Evolutionary conservation across 2,113 vertebrate species (phyloP), one percentile per base, ranked within the genome.

Genomic region (Mobula hypostoma): DNA sequence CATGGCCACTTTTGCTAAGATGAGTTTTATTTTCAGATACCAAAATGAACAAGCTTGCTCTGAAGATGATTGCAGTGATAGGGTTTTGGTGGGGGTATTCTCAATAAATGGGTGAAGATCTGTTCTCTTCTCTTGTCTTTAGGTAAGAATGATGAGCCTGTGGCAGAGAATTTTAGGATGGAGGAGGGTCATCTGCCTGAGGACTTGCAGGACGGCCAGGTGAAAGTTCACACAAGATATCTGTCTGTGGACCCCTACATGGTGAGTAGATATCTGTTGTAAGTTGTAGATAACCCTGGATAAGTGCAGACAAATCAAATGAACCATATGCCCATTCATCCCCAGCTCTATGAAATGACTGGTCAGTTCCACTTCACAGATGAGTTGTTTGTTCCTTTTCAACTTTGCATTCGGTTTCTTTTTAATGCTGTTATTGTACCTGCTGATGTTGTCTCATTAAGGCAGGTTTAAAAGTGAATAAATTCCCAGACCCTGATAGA

Each of bases 171-270:
- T 95, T 99, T 99, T 95, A 96, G 95, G 9, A 85, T 98, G 80
- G 98, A 99, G 94, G 96, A 98, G 94, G 95, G 94, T n/a, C 96
- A 82, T 68, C 95, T 99, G 92, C 66, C 95, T 27, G 95, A 96
- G 88, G 96, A 94, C 0, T 94, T 98, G 94, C 95, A 95, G 56
- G 96, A 95, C 0, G 98, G 98, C 80, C 97, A 99, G 94, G 97
- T 98, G 48, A 95, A 96, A 85, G 97, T 98, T 94, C 96, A 96
- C 96, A 99, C 98, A 11, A 96, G 98, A n/a, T 98, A 97, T 95
- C 98, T 99, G 14, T 99, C 99, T 94, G 98, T 99, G 95, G 98
- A 99, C 95, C 98, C 99, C 24, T 99, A 99, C 95, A 99, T 99
- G 98, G 98, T 99, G 96, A 95, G 97, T 95, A 90, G 24, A 76